A percentile compares a stretch with the other conserved stretches of the same genome.
These are phyloP conservation scores for Cosmopolites sordidus DNA, from an alignment of 2,888 invertebrate genomes.

Conservation along the genomic window DNA sequence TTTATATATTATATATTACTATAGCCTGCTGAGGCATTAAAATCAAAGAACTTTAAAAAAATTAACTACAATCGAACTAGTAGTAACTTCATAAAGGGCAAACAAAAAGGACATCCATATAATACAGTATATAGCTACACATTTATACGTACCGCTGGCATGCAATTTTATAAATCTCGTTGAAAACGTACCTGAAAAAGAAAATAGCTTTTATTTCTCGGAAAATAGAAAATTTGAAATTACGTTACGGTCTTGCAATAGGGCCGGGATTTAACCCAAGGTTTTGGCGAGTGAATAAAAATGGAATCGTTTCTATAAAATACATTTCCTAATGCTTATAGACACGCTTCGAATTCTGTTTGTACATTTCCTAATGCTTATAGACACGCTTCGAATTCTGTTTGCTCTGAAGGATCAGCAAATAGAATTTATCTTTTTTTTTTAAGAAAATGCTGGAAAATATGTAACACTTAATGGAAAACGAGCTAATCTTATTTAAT, in stretches of 20 bases:
- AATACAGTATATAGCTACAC: neutral
- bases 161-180: constrained; percentile 12
- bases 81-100: neutral
- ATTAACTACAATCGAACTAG: neutral
- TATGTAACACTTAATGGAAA: too few relatives aligned
- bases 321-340: constrained; percentile 1
- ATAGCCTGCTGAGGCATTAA: too few relatives aligned
- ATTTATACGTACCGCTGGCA: constrained; percentile 7
- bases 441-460: neutral
- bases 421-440: neutral
- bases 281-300: constrained; percentile 1
- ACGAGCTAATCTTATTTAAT: too few relatives aligned
- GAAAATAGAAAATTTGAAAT: constrained; percentile 16
- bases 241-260: constrained; percentile 12
- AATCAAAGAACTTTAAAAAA: too few relatives aligned
- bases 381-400: constrained; percentile 1
- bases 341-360: constrained; percentile 1
- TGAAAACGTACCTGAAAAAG: constrained; percentile 17
- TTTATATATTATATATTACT: too few relatives aligned
- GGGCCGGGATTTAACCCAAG: constrained; percentile 4
- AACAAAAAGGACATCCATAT: neutral
- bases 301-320: constrained; percentile 1
- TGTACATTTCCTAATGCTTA: neutral
- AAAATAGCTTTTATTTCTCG: constrained; percentile 15
- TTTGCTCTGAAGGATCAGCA: neutral